Percentiles rank a stretch among this genome's conserved stretches.
Conservation (phyloP, 2,888 invertebrate species). For the Brachypterus glaber region DNA sequence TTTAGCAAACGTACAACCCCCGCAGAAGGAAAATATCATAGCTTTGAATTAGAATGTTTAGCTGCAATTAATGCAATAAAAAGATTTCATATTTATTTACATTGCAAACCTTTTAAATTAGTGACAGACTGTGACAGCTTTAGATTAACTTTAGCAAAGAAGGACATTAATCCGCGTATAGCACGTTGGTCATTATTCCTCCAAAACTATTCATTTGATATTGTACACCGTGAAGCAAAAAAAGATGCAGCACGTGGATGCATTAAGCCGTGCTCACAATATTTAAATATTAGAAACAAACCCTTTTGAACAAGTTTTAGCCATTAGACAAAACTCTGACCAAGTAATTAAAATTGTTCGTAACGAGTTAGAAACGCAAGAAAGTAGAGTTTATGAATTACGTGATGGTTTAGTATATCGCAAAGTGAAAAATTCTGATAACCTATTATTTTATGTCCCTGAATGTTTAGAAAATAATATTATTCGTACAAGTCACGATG, state of each 20-base stretch:
- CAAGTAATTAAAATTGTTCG: neutral
- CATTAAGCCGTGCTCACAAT: conserved; percentile 3
- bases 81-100: neutral
- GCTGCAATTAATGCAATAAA: neutral
- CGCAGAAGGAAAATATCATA: conserved; percentile 1
- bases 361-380: neutral
- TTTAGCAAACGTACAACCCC: neutral
- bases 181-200: neutral
- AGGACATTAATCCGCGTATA: neutral
- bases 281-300: conserved; percentile 3
- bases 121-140: neutral
- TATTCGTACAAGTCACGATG: conserved; percentile 1
- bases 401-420: neutral
- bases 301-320: conserved; percentile 1
- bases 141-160: neutral
- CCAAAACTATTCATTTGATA: neutral
- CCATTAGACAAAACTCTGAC: neutral
- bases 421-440: neutral
- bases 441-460: conserved; percentile 2
- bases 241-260: conserved; percentile 1
- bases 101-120: neutral
- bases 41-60: conserved; percentile 1
- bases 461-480: neutral
- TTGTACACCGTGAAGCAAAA: neutral
- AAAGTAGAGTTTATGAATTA: neutral